These are phyloP conservation scores for Pangasianodon hypophthalmus DNA, from an alignment of 2,113 vertebrate genomes.

Conservation along the genomic window DNA sequence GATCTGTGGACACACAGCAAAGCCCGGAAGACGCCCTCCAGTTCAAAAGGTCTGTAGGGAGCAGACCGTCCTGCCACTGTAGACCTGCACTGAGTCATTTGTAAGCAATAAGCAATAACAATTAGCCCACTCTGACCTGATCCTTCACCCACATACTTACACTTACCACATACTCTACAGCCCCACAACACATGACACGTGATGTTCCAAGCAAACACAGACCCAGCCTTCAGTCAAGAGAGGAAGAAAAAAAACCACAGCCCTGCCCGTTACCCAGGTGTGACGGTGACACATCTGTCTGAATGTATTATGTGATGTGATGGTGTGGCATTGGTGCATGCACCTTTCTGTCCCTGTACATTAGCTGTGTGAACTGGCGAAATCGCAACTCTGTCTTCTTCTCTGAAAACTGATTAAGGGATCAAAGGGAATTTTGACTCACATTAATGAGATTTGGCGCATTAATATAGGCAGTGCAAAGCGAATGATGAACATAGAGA, in stretches of 20 bases:
- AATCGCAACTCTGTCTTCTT: neutral
- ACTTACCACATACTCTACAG: conserved; percentile 22
- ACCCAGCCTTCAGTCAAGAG: conserved; percentile 28
- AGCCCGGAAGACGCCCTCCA: conserved; percentile 68
- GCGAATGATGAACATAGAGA: neutral
- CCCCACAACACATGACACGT: conserved; percentile 7
- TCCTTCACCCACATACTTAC: conserved; percentile 33
- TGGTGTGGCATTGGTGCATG: conserved; percentile 84
- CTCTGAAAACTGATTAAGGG: neutral
- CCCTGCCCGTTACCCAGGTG: conserved; percentile 67
- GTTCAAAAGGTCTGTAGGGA: conserved; percentile 72
- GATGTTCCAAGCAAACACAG: conserved; percentile 5
- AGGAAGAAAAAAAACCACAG: conserved; percentile 1
- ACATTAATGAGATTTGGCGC: neutral
- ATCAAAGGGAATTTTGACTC: neutral
- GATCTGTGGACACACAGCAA: conserved; percentile 66
- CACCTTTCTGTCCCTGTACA: conserved; percentile 79
- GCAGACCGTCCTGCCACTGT: conserved; percentile 82
- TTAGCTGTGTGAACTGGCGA: conserved; percentile 63
- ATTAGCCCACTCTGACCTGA: conserved; percentile 51
- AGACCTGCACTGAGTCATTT: conserved; percentile 92
- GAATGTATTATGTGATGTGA: conserved; percentile 82
- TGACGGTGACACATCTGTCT: conserved; percentile 75
- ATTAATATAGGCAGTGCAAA: conserved; percentile 1
- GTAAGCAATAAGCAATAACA: conserved; percentile 86